A percentile compares a stretch with the other conserved stretches of the same genome.
Evolutionary conservation across 2,113 vertebrate species (phyloP).

Genomic region (Bos indicus): DNA sequence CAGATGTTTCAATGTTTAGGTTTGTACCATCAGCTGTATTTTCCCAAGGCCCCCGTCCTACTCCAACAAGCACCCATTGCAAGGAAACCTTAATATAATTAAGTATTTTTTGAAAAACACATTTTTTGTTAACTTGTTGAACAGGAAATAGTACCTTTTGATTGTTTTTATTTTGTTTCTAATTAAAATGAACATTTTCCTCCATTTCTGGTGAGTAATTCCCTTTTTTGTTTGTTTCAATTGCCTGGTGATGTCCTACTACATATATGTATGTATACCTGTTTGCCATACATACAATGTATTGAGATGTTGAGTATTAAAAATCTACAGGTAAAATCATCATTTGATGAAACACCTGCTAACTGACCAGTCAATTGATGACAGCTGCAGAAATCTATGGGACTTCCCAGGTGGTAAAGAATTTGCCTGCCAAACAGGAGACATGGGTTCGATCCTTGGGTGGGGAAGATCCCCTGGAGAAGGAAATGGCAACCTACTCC

Average conservation of each 20-base stretch:
- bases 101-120: background rate
- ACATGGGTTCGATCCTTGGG: background rate
- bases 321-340: background rate
- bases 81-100: background rate
- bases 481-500: background rate
- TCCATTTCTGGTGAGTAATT: background rate
- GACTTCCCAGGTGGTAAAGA: background rate
- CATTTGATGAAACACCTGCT: background rate
- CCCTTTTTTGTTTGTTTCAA: background rate
- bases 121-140: background rate
- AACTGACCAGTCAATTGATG: background rate
- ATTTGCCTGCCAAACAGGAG: background rate
- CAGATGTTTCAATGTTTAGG: background rate
- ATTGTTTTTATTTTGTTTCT: background rate
- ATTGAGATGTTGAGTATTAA: background rate
- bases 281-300: background rate
- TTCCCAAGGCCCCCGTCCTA: fast-evolving
- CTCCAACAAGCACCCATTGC: background rate
- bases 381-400: background rate
- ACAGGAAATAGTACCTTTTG: background rate
- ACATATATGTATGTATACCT: background rate
- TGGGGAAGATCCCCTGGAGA: background rate
- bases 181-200: background rate
- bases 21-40: background rate
- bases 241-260: background rate